Base-by-base conservation (phyloP, 1,140 invertebrate genomes). In the Copidosoma floridanum region DNA sequence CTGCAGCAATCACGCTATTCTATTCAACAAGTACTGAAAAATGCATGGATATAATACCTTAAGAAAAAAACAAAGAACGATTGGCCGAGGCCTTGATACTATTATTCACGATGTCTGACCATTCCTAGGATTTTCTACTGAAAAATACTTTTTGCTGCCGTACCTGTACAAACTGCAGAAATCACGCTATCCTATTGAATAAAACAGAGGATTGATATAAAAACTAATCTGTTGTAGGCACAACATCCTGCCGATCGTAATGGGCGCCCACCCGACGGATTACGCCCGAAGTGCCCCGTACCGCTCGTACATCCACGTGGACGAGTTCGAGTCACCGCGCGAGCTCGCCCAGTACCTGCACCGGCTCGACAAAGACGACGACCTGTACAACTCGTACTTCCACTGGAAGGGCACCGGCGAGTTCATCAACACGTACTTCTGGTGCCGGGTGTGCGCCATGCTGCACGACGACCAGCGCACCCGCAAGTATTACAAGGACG, bases 371-470 rank as follows among this genome's bases (percentile, higher is more conserved):
- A 82, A 85, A 48, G 90, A 97, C 74, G 91, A 95, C 71, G 85
- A 87, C 14, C 80, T 93, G 0, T 97, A 97, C 78, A 97, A 97
- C 77, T 89, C 91, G 14, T 97, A 97, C 75, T 97, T 97, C 76
- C 87, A 87, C 61, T 92, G 88, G 85, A 92, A 93, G 81, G 91
- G 91, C 26, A 94, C 92, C 0, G 94, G 94, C 1, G 91, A 95
- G 74, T 95, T 97, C 71, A 91, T 97, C 67, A 95, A 96, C 78
- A 97, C 93, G 16, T 93, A 89, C 71, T 98, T 96, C 77, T 97
- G 94, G 89, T 98, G 95, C 73, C 87, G 95, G 1, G 83, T 98
- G 16, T 98, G 96, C 77, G 88, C 94, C 4, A 88, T 95, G 84
- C 75, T 95, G 23, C 93, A 97, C 73, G 91, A 90, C 61, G 85